Evolutionary conservation across 2,888 invertebrate species (phyloP).

Genomic region (Eulithis prunata): DNA sequence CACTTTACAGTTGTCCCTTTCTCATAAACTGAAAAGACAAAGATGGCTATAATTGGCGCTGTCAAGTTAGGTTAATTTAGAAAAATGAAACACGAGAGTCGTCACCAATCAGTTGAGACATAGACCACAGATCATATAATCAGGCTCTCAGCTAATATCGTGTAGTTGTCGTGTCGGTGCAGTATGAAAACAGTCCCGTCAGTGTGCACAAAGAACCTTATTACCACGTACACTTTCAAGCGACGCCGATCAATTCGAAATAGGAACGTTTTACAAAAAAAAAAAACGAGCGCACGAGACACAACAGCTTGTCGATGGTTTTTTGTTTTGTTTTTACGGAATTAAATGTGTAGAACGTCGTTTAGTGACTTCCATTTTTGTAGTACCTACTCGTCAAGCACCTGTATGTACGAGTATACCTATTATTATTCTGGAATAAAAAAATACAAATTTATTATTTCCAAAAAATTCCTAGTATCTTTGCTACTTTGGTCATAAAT

Average conservation of each 20-base stretch:
- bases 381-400: constrained; percentile 16
- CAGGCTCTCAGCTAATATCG: no score
- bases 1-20: no score
- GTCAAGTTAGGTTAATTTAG: no score
- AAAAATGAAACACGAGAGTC: no score
- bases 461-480: no score
- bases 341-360: constrained; percentile 10
- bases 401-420: no score
- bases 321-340: constrained; percentile 51
- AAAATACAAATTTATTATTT: background rate
- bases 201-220: constrained; percentile 23
- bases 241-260: constrained; percentile 41
- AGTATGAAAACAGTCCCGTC: constrained; percentile 15
- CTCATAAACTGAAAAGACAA: no score
- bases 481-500: no score
- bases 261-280: constrained; percentile 35
- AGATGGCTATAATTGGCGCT: no score
- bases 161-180: no score
- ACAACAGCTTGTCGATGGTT: constrained; percentile 66
- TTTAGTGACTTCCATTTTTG: constrained; percentile 17
- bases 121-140: no score
- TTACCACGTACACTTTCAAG: constrained; percentile 29
- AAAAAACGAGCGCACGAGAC: constrained; percentile 64
- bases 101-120: no score
- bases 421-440: background rate